Base-by-base conservation (phyloP, 2,888 invertebrate genomes). In the Oxytorus armatus region DNA sequence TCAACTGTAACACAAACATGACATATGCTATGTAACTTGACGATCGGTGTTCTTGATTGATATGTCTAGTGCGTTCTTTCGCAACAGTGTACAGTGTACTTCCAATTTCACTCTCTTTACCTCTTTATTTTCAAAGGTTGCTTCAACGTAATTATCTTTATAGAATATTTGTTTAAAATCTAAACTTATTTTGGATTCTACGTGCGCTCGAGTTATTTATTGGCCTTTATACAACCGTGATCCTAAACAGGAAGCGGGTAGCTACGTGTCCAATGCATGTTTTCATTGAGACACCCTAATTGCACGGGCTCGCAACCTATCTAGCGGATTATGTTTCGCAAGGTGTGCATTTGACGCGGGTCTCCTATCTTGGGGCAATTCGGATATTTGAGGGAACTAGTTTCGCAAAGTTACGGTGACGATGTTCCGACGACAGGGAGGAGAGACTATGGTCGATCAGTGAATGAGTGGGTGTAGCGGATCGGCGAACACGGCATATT, bases 1-100 rank as follows among this genome's bases (percentile, higher is more conserved):
- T 92, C 72, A 93, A 89, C 93, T 93, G 88, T 0, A 84, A 83
- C 53, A 72, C 10, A 51, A 61, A 61, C 14, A 25, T 33, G 10
- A 7, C 23, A 53, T 4, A n/a, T 44, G 1, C 29, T 0, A 55
- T 53, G 3, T n/a, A 7, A 73, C 11, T 39, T 33, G 7, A n/a
- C 8, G 1, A 57, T 8, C 0, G 2, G 0, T 10, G n/a, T 18
- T 1, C 5, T 21, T 18, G 18, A 33, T 57, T 33, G 10, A 7
- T n/a, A 21, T 21, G 1, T 39, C n/a, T 5, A 5, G 0, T 11
- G 10, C 11, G 23, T 14, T 39, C 7, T 39, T 39, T 53, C n/a
- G 1, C 16, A 14, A 3, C 14, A 16, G 1, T 44, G 44, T 16
- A 1, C 3, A 14, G 14, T 44, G 44, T 44, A 14, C 3, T 14